Conservation (phyloP, 1,140 invertebrate species). For the Drosophila tsacasi region DNA sequence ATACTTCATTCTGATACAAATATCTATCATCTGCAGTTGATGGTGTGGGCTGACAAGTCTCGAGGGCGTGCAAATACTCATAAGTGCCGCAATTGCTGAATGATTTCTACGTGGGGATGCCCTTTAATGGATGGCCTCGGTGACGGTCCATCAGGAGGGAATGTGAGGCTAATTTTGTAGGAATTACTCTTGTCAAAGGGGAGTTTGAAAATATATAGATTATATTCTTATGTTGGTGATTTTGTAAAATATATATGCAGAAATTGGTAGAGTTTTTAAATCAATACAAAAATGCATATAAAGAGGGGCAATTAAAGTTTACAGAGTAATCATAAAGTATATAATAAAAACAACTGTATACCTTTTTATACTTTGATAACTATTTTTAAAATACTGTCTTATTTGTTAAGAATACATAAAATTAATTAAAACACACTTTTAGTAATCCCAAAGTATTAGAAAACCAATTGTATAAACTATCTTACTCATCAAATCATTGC, state of each 20-base stretch:
- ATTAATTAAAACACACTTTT: not conserved
- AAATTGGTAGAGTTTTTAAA: not conserved
- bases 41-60: slow-evolving; percentile 4
- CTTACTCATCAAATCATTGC: slow-evolving; percentile 12
- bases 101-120: slow-evolving; percentile 3
- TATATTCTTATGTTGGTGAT: not conserved
- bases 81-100: slow-evolving; percentile 37
- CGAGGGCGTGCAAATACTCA: slow-evolving; percentile 55
- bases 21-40: slow-evolving; percentile 30
- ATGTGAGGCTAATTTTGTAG: not conserved
- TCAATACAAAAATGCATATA: no score
- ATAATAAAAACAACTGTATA: no score
- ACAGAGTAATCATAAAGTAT: no score
- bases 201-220: not conserved
- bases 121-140: not conserved
- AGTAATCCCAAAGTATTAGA: not conserved
- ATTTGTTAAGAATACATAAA: not conserved
- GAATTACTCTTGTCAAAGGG: not conserved
- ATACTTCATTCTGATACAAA: not conserved
- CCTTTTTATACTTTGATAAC: not conserved
- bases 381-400: not conserved
- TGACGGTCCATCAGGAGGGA: not conserved
- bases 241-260: not conserved
- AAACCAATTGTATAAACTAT: not conserved
- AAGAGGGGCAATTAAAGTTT: no score